phyloP scores from a whole-genome alignment of 2,113 vertebrate genomes.

The Catharus minimus region DNA sequence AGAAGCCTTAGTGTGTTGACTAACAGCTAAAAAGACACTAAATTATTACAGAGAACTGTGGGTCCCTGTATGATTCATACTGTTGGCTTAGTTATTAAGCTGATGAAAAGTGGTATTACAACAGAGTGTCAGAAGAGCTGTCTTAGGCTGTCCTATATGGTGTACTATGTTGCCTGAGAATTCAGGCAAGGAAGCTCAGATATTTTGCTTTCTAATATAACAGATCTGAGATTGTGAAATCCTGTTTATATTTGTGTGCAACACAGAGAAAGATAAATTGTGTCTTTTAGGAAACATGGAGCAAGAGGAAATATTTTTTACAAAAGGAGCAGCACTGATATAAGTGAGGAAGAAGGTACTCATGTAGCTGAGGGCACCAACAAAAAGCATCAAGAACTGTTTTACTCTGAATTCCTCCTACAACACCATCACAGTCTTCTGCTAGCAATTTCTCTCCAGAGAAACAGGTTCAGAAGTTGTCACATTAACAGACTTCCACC shows the following conservation, averaged over 20 bases:
- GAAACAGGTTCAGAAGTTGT: conserved; percentile 33
- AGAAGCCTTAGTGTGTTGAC: background rate
- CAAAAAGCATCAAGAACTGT: background rate
- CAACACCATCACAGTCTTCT: background rate
- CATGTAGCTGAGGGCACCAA: background rate
- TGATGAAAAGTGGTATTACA: background rate
- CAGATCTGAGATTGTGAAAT: background rate
- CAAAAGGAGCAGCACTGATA: background rate
- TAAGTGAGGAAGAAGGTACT: background rate
- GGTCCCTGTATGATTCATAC: rapidly evolving
- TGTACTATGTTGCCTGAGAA: background rate
- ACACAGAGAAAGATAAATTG: background rate
- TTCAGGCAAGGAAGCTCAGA: background rate
- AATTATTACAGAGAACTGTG: background rate
- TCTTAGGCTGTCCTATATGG: background rate
- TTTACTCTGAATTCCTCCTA: conserved; percentile 12
- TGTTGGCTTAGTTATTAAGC: background rate
- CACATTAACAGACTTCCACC: conserved; percentile 34
- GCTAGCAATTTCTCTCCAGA: conserved; percentile 4
- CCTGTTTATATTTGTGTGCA: background rate
- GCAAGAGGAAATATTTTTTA: background rate
- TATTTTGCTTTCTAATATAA: background rate
- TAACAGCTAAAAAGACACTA: background rate
- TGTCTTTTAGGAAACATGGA: background rate
- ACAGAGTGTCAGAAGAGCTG: background rate